A percentile compares a stretch with the other conserved stretches of the same genome.
Conservation (phyloP, 2,113 vertebrate genomes). For the Callipepla californica region DNA sequence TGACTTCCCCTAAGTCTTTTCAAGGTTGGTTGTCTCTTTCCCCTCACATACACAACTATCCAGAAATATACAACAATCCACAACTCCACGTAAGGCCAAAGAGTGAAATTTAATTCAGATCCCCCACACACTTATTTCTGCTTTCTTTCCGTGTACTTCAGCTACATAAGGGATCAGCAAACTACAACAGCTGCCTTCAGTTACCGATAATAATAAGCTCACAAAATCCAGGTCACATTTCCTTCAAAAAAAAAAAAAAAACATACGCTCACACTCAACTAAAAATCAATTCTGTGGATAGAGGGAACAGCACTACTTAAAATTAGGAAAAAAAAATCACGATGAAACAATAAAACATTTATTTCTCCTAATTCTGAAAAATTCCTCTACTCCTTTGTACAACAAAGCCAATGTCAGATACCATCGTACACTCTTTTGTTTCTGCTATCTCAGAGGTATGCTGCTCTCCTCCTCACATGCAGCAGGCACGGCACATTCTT, state of each 20-base stretch:
- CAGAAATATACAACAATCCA: slow-evolving; percentile 46
- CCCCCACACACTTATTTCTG: background rate
- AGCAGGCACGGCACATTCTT: slow-evolving; percentile 45
- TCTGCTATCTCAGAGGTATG: slow-evolving; percentile 68
- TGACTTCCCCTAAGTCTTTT: slow-evolving; percentile 22
- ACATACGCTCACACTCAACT: background rate
- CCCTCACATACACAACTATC: slow-evolving; percentile 25
- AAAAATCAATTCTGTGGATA: background rate
- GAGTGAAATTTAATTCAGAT: slow-evolving; percentile 53
- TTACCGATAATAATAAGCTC: slow-evolving; percentile 70
- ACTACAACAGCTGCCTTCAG: slow-evolving; percentile 71
- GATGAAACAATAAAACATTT: background rate
- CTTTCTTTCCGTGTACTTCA: slow-evolving; percentile 56
- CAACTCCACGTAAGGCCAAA: slow-evolving; percentile 3
- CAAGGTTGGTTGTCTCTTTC: slow-evolving; percentile 44
- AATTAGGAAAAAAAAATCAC: background rate
- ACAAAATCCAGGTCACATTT: slow-evolving; percentile 78
- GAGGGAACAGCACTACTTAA: background rate
- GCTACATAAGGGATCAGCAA: slow-evolving; percentile 67
- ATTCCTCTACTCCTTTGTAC: slow-evolving; percentile 74
- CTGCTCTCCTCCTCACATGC: slow-evolving; percentile 46
- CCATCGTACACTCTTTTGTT: slow-evolving; percentile 80
- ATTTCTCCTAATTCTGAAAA: slow-evolving; percentile 61
- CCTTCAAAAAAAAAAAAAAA: slow-evolving; percentile 71
- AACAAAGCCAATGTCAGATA: slow-evolving; percentile 76